Evolutionary conservation across 2,797 vertebrate species (phyloP).

Genomic region (Sorex maritimensis): DNA sequence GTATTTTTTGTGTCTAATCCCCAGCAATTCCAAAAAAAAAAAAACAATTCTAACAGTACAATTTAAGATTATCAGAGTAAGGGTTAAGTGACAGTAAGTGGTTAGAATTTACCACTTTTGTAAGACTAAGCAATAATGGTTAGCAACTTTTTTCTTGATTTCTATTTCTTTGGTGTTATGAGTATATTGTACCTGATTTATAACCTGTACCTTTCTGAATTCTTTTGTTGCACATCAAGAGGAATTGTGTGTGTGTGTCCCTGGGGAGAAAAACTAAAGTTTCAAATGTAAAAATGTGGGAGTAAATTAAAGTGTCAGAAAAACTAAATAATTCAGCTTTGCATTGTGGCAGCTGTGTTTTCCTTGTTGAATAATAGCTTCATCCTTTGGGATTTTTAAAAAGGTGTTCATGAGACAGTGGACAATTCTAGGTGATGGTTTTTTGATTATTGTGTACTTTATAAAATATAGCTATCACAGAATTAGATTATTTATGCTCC

Average conservation of each 20-base stretch:
- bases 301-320: too few species aligned
- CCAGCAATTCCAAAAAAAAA: too few species aligned
- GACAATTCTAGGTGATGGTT: too few species aligned
- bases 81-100: neutral
- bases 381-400: too few species aligned
- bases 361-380: too few species aligned
- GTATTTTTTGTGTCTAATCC: neutral
- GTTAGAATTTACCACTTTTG: constrained; percentile 27
- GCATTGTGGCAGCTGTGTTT: too few species aligned
- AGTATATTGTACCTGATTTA: constrained; percentile 60
- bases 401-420: too few species aligned
- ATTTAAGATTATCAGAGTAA: constrained; percentile 55
- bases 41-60: neutral
- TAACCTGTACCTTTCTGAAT: constrained; percentile 11
- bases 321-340: too few species aligned
- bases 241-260: neutral
- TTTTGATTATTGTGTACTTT: too few species aligned
- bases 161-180: constrained; percentile 17
- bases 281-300: too few species aligned
- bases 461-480: too few species aligned
- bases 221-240: neutral
- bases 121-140: constrained; percentile 76
- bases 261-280: neutral
- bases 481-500: too few species aligned
- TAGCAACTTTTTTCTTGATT: constrained; percentile 53